Base-by-base conservation (phyloP, 1,140 invertebrate genomes). In the Apocrypta bakeri region DNA sequence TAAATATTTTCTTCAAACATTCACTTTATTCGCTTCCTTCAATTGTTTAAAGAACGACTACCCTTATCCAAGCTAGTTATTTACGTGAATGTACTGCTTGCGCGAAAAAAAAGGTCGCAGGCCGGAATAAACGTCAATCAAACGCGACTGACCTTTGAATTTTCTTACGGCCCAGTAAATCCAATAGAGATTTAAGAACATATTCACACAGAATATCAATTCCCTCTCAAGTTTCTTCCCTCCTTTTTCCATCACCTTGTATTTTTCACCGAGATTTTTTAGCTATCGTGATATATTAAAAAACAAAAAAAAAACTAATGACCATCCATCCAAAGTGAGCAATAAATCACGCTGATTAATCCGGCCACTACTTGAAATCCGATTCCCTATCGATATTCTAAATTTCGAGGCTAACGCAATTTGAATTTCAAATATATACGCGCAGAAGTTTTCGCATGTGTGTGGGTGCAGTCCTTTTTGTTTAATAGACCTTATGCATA, bases 131-230 rank as follows among this genome's bases (percentile, higher is more conserved):
- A 72, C 24, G 69, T 72, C 69, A 40, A 72, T 72, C 69, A 72
- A 40, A 40, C 69, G n/a, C n/a, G 48, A n/a, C 69, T 72, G 33
- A 42, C 69, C 69, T 72, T 66, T 42, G 33, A 72, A 33, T 33
- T 72, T 66, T 12, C 25, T 8, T 12, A 27, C 63, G 63, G 63
- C 1, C 37, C 69, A 40, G 33, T 40, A 40, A 72, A 72, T 42
- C 31, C 69, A 31, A 64, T 78, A 33, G n/a, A 31, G 27, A 66
- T 82, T 81, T 83, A 83, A 79, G 83, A 78, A 79, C 78, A 85
- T 83, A 83, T 74, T 33, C 48, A n/a, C 24, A 1, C 56, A 7
- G 76, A 76, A 76, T 76, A 61, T 61, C 74, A 68, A 79, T 64
- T 31, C 12, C 14, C 40, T 12, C 48, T 56, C 12, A 1, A 4